Conservation (phyloP, 2,888 invertebrate species). For the Parnassius mnemosyne region DNA sequence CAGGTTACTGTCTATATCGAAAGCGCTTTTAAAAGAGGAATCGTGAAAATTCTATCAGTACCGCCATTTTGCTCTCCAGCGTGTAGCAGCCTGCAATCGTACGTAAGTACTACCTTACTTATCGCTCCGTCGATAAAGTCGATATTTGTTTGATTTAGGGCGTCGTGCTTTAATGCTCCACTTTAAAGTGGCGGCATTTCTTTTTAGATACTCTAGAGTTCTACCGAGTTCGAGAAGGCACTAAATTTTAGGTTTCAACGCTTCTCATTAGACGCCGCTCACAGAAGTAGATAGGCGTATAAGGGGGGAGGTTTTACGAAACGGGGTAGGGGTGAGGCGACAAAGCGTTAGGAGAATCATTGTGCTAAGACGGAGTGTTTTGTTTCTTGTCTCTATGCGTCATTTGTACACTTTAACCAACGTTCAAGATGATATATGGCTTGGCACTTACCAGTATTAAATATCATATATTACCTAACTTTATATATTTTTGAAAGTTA, state of each 20-base stretch:
- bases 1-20: conserved; percentile 48
- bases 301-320: conserved; percentile 28
- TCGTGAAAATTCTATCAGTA: conserved; percentile 62
- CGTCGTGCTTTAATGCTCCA: conserved; percentile 34
- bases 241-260: conserved; percentile 76
- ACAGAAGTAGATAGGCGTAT: conserved; percentile 37
- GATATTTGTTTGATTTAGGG: conserved; percentile 29
- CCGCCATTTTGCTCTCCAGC: conserved; percentile 49
- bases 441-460: conserved; percentile 54
- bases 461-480: conserved; percentile 12
- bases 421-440: conserved; percentile 28
- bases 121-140: conserved; percentile 31
- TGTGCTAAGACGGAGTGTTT: conserved; percentile 66
- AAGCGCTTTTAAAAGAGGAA: conserved; percentile 48
- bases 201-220: conserved; percentile 53
- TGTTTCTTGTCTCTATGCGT: conserved; percentile 55
- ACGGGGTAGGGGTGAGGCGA: conserved; percentile 34
- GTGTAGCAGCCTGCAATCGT: conserved; percentile 29
- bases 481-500: too few species aligned
- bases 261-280: conserved; percentile 72
- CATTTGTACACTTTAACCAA: conserved; percentile 35
- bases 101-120: conserved; percentile 36
- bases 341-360: conserved; percentile 48
- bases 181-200: conserved; percentile 43
- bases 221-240: conserved; percentile 75